Evolutionary conservation across 30 jellyfish, hydroid and myxozoan genomes (phyloP), one percentile per base, ranked within the genome.

Genomic region (Euphysa ruthae): DNA sequence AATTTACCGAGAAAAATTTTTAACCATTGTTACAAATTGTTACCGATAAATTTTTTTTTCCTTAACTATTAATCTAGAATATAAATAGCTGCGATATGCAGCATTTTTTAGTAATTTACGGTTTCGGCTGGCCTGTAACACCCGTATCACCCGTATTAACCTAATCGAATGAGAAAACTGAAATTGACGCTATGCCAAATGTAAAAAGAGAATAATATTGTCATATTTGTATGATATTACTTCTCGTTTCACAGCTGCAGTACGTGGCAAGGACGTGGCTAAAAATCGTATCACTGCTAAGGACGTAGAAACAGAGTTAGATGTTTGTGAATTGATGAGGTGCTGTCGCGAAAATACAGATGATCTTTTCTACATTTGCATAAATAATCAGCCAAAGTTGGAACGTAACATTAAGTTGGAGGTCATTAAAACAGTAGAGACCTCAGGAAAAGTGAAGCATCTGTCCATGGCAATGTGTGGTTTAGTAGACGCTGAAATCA

Each of bases 381-480:
- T 68, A 0, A 68, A 68, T 43, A 68, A 68, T 69, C 74, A 68
- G 26, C 80, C 80, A 18, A 68, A 32, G 8, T 29, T 68, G 52
- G 80, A 68, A 29, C 49, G 50, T 24, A 22, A 43, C 0, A 43
- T 68, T 0, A 43, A 43, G 52, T 22, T 30, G 52, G 69, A 30
- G 18, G 50, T 68, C 0, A 43, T 68, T 0, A 10, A 31, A 8
- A 14, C 80, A n/a, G 80, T 68, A 3, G 69, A 49, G 25, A 31
- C 29, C 24, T 68, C 80, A 10, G 19, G 19, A 38, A 68, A 68
- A 34, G 50, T 68, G 29, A 68, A 43, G 29, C 80, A 68, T 6
- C 66, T 68, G 22, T 68, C 80, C 23, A 30, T 68, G 50, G 80
- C 80, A 2, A 68, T 68, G 80, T 43, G 55, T 20, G 80, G 80